A percentile compares a stretch with the other conserved stretches of the same genome.
These are phyloP conservation scores for Papilio polyxenes DNA, from an alignment of 1,140 invertebrate species.

Conservation along the genomic window DNA sequence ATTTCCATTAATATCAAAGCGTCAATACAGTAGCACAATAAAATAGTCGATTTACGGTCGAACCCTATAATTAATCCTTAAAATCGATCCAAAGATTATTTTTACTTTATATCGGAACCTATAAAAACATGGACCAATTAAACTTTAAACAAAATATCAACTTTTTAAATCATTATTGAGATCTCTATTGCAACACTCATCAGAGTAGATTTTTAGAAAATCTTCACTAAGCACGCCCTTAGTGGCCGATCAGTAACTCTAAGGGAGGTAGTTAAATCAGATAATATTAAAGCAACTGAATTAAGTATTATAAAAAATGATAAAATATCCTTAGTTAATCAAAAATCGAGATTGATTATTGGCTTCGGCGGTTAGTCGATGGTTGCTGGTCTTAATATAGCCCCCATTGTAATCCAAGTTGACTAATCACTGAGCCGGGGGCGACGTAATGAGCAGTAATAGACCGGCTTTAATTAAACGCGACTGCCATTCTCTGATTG, in stretches of 20 bases:
- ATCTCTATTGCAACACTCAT: no score
- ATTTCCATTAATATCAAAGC: constrained; percentile 39
- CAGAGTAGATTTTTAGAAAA: no score
- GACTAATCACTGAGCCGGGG: constrained; percentile 60
- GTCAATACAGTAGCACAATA: constrained; percentile 51
- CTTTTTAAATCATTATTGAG: no score
- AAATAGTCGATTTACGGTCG: constrained; percentile 55
- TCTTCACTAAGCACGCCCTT: no score
- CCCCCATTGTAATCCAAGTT: constrained; percentile 61
- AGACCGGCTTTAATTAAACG: constrained; percentile 58
- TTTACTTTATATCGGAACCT: background rate
- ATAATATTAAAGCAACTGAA: no score
- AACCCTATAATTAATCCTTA: background rate
- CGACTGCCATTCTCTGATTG: constrained; percentile 37
- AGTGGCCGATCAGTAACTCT: no score
- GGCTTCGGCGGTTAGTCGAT: constrained; percentile 48
- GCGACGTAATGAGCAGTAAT: constrained; percentile 51
- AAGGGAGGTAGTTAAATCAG: no score
- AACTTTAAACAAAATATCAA: no score
- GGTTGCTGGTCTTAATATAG: constrained; percentile 53
- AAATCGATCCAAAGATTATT: background rate
- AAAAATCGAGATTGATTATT: background rate
- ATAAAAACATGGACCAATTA: no score
- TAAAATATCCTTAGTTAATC: background rate
- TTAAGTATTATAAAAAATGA: background rate